Conservation (phyloP, 2,113 vertebrate species). For the Amazona guildingii region DNA sequence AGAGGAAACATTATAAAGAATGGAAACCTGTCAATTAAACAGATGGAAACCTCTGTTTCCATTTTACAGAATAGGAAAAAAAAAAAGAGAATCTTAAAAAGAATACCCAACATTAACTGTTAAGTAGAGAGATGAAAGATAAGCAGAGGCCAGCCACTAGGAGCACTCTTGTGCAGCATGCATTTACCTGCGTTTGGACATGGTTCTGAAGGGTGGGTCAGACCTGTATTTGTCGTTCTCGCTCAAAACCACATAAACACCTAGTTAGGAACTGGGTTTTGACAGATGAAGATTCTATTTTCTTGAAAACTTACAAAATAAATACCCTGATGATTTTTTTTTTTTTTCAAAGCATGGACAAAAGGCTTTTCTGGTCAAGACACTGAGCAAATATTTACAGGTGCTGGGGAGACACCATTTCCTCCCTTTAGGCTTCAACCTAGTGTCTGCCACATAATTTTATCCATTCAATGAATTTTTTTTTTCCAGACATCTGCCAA, state of each 20-base stretch:
- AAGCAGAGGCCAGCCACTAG: not conserved
- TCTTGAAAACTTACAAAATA: not conserved
- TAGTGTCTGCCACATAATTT: conserved; percentile 67
- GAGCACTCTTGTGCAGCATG: not conserved
- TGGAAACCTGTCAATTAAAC: conserved; percentile 52
- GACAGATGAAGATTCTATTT: not conserved
- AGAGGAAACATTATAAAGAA: conserved; percentile 42
- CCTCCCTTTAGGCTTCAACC: conserved; percentile 57
- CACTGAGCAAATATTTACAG: conserved; percentile 53
- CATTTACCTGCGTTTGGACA: not conserved
- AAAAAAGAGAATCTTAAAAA: not conserved
- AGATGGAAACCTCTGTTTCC: conserved; percentile 57
- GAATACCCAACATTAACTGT: not conserved
- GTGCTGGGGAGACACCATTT: conserved; percentile 67
- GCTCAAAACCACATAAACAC: not conserved
- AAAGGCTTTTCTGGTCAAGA: conserved; percentile 5
- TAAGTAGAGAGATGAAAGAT: not conserved
- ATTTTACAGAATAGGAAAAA: not conserved
- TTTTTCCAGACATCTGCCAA: conserved; percentile 72
- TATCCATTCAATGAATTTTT: conserved; percentile 55
- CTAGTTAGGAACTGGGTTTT: not conserved
- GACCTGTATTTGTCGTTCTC: not conserved
- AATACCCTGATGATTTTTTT: not conserved
- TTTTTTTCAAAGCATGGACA: not conserved
- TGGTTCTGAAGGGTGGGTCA: not conserved